Evolutionary conservation across 2,888 invertebrate genomes (phyloP).

Genomic region (Synanthedon vespiformis): DNA sequence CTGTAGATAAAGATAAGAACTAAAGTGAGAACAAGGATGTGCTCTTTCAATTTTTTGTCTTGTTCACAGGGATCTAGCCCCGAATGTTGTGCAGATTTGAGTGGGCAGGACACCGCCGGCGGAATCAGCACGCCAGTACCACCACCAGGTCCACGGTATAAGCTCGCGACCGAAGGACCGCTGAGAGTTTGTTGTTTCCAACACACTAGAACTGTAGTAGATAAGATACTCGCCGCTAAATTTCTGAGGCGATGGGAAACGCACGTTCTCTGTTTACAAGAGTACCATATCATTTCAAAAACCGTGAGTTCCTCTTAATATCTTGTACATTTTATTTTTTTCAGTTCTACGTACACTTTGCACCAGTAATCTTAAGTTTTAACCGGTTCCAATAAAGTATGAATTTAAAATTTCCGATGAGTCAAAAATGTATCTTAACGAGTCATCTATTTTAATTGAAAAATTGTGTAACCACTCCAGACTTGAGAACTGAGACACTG

Average conservation of each 20-base stretch:
- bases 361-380: too few relatives aligned
- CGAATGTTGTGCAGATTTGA: constrained; percentile 60
- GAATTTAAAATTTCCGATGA: too few relatives aligned
- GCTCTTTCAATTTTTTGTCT: too few relatives aligned
- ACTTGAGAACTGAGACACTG: too few relatives aligned
- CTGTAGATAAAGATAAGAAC: too few relatives aligned
- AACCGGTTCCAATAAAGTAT: too few relatives aligned
- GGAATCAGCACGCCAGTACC: constrained; percentile 43
- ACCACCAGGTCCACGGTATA: constrained; percentile 73
- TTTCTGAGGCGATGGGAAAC: constrained; percentile 83
- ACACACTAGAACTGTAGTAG: constrained; percentile 81
- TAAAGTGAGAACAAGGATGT: too few relatives aligned
- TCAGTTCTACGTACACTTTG: too few relatives aligned
- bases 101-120: constrained; percentile 44
- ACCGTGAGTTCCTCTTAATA: constrained; percentile 67
- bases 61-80: constrained; percentile 62
- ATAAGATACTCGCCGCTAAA: constrained; percentile 82
- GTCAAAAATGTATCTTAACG: too few relatives aligned
- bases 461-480: too few relatives aligned
- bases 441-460: too few relatives aligned
- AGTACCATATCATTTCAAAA: constrained; percentile 77
- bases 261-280: constrained; percentile 77
- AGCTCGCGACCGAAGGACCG: constrained; percentile 78
- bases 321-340: too few relatives aligned
- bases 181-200: constrained; percentile 81